Conservation (phyloP, 2,888 invertebrate species). For the Erebia ligea region DNA sequence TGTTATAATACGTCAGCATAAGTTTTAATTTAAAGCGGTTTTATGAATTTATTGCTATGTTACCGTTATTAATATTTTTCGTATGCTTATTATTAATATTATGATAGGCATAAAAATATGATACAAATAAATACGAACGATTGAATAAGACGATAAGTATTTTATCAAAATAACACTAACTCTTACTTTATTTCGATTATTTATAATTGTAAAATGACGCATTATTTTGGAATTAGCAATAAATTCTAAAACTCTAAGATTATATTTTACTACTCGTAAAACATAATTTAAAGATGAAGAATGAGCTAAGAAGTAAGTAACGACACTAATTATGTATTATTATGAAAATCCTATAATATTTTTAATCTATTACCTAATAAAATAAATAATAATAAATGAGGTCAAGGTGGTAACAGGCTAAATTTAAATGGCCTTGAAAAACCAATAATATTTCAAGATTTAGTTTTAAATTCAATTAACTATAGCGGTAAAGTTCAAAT, state of each 20-base stretch:
- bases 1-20: conserved; percentile 17
- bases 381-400: background rate
- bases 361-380: background rate
- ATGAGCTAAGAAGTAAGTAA: too few relatives aligned
- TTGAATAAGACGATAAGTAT: too few relatives aligned
- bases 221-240: too few relatives aligned
- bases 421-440: conserved; percentile 1
- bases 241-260: too few relatives aligned
- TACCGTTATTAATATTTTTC: background rate
- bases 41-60: background rate
- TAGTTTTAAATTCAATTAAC: background rate
- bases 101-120: too few relatives aligned
- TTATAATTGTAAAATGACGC: too few relatives aligned
- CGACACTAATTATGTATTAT: too few relatives aligned
- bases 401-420: background rate
- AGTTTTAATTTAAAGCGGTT: conserved; percentile 2
- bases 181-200: too few relatives aligned
- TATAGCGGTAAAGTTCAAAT: background rate
- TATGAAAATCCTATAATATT: background rate
- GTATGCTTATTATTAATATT: background rate
- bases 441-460: background rate
- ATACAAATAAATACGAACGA: too few relatives aligned
- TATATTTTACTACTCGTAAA: too few relatives aligned
- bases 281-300: too few relatives aligned
- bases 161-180: too few relatives aligned